Evolutionary conservation across 2,113 vertebrate species (phyloP).

Genomic region (Echinops telfairi): DNA sequence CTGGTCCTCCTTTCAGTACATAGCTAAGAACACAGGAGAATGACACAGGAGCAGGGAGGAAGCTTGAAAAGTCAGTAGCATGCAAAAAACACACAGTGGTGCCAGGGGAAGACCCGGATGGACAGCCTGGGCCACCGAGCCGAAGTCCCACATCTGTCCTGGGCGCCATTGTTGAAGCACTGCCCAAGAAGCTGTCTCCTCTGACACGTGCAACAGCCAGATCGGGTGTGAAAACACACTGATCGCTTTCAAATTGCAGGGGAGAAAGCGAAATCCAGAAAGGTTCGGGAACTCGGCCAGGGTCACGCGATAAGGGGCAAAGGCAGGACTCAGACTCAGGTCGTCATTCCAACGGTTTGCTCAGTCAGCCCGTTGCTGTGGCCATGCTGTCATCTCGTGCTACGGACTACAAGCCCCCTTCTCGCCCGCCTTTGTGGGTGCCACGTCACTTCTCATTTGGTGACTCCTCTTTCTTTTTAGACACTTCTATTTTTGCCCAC

Average conservation of each 20-base stretch:
- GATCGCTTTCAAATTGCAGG: background rate
- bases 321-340: background rate
- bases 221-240: background rate
- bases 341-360: background rate
- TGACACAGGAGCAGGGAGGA: background rate
- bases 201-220: background rate
- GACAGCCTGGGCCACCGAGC: background rate
- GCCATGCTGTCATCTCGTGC: background rate
- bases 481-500: background rate
- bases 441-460: background rate
- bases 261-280: background rate
- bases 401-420: background rate
- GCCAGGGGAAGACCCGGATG: background rate
- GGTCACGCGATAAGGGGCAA: background rate
- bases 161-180: background rate
- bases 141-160: background rate
- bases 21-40: background rate
- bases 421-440: background rate
- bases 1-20: background rate
- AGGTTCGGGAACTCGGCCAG: background rate
- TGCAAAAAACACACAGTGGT: background rate
- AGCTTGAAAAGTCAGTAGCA: slow-evolving; percentile 10
- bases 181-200: background rate
- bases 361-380: background rate
- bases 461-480: background rate